A percentile compares a stretch with the other conserved stretches of the same genome.
Conservation (phyloP, 2,888 invertebrate genomes). For the Orthonevra nobilis region DNA sequence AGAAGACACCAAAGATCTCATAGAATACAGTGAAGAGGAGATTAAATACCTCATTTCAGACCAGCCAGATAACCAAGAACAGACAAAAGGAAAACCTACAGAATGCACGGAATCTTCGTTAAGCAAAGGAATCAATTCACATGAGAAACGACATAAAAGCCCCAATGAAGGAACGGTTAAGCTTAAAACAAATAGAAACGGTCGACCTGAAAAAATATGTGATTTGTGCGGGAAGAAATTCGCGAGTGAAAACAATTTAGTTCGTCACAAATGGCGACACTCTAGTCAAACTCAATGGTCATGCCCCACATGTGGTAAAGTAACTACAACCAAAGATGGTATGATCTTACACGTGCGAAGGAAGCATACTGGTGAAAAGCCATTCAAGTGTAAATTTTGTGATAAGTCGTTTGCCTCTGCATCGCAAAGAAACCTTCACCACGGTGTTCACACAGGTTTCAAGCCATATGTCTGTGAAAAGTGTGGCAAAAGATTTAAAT, state of each 20-base stretch:
- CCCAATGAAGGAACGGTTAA: not conserved
- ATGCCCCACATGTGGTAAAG: slow-evolving; percentile 34
- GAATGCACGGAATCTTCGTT: not conserved
- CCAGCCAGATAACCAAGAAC: no score
- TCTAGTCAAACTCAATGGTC: slow-evolving; percentile 40
- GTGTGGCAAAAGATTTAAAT: slow-evolving; percentile 76
- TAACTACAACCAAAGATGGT: slow-evolving; percentile 35
- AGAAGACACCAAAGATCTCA: slow-evolving; percentile 19
- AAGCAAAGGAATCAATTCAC: not conserved
- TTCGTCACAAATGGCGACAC: slow-evolving; percentile 38
- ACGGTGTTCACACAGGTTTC: slow-evolving; percentile 77
- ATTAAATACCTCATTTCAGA: no score
- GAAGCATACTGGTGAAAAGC: slow-evolving; percentile 26
- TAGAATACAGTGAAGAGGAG: slow-evolving; percentile 27
- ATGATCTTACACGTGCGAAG: slow-evolving; percentile 37
- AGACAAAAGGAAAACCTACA: no score
- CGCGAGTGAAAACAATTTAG: slow-evolving; percentile 38
- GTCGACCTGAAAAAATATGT: slow-evolving; percentile 8
- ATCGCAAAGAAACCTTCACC: slow-evolving; percentile 36
- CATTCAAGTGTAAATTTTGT: slow-evolving; percentile 40
- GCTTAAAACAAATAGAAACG: not conserved
- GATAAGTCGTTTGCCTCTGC: slow-evolving; percentile 43
- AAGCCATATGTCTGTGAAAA: slow-evolving; percentile 77
- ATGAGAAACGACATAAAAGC: not conserved
- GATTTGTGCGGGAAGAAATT: slow-evolving; percentile 39